Conservation (phyloP, 2,113 vertebrate genomes). For the Zosterops japonicus region DNA sequence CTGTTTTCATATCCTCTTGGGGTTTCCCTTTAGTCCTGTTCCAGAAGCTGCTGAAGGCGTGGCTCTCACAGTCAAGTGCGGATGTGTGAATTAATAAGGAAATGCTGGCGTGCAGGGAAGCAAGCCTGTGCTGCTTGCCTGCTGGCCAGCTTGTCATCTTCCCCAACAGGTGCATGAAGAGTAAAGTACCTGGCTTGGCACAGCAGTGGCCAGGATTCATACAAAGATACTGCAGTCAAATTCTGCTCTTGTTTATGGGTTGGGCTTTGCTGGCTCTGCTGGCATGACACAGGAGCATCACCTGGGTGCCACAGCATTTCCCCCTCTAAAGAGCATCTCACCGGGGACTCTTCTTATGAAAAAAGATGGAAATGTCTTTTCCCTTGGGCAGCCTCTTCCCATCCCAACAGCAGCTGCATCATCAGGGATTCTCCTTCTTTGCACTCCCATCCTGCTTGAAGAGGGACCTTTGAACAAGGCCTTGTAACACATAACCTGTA, state of each 20-base stretch:
- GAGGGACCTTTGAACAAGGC: background rate
- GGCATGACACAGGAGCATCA: background rate
- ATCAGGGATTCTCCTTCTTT: background rate
- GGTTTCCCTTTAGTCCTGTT: background rate
- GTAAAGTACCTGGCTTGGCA: background rate
- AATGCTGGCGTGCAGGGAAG: background rate
- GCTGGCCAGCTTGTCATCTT: background rate
- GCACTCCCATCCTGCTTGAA: background rate
- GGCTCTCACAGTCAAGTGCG: background rate
- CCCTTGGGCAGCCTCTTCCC: background rate
- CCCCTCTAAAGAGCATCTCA: background rate
- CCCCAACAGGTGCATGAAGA: background rate
- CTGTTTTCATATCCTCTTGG: constrained; percentile 30
- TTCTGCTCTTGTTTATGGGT: background rate
- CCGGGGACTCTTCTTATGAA: background rate
- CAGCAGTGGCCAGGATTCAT: background rate
- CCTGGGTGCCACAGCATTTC: background rate
- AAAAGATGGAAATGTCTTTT: background rate
- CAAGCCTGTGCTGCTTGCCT: accelerated
- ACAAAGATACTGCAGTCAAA: background rate
- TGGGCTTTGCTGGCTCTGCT: background rate
- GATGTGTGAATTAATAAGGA: constrained; percentile 24
- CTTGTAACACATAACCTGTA: background rate
- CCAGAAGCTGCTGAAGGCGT: background rate
- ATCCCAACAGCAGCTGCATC: background rate